Evolutionary conservation across 1,140 invertebrate species (phyloP).

Genomic region (Cepaea nemoralis): DNA sequence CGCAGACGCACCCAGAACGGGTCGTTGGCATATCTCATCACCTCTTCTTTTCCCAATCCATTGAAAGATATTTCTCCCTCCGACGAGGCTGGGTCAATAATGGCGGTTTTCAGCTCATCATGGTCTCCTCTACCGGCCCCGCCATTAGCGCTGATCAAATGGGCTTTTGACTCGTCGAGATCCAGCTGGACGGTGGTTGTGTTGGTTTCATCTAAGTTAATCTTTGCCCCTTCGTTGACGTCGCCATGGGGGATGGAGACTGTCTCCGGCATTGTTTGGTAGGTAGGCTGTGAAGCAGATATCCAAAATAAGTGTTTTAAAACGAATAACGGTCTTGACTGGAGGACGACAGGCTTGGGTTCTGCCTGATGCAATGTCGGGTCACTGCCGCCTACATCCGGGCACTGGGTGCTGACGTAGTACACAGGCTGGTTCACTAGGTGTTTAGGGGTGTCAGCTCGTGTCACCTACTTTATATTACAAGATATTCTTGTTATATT

Average conservation of each 20-base stretch:
- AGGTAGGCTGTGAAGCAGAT: too few relatives aligned
- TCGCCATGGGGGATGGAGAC: conserved; percentile 34
- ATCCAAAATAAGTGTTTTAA: too few relatives aligned
- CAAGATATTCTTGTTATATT: too few relatives aligned
- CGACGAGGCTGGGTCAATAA: conserved; percentile 47
- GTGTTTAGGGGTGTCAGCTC: too few relatives aligned
- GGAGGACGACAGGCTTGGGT: neutral
- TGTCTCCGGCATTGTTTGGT: conserved; percentile 48
- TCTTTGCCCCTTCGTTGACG: conserved; percentile 46
- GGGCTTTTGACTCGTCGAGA: conserved; percentile 60
- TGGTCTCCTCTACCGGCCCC: conserved; percentile 36
- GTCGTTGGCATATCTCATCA: conserved; percentile 69
- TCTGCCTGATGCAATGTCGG: conserved; percentile 13
- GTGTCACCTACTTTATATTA: too few relatives aligned
- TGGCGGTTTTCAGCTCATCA: conserved; percentile 29
- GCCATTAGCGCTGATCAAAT: conserved; percentile 62
- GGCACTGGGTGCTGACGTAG: too few relatives aligned
- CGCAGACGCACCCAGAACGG: conserved; percentile 71
- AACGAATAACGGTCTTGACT: too few relatives aligned
- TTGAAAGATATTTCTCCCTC: conserved; percentile 57
- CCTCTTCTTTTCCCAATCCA: conserved; percentile 69
- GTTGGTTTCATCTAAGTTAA: conserved; percentile 29
- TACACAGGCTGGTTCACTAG: too few relatives aligned
- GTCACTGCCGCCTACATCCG: neutral
- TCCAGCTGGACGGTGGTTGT: conserved; percentile 39